Evolutionary conservation across 2,888 invertebrate genomes (phyloP).

Genomic region (Aporophyla nigra): DNA sequence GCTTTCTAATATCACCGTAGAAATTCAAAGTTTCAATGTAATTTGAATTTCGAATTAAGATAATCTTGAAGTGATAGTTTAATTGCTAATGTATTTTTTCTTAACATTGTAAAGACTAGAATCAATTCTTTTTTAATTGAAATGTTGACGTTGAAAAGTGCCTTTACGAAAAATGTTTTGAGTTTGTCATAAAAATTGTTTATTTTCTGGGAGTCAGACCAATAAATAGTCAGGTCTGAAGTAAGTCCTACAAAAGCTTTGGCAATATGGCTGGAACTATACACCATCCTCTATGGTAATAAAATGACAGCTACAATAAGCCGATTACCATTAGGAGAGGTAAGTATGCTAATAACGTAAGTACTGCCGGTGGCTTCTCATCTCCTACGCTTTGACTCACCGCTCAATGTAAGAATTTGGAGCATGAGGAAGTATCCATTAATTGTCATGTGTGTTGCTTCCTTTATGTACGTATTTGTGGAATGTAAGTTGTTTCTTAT

Average conservation of each 20-base stretch:
- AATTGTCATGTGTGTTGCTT: conserved; percentile 47
- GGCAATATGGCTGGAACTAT: conserved; percentile 11
- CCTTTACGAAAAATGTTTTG: no score
- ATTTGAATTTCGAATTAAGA: background rate
- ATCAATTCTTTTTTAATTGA: no score
- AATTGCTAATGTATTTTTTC: background rate
- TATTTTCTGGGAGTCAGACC: no score
- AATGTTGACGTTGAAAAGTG: no score
- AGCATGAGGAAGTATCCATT: conserved; percentile 64
- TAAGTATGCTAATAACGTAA: conserved; percentile 26
- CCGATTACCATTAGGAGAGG: conserved; percentile 17
- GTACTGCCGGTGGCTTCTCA: conserved; percentile 42
- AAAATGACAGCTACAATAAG: conserved; percentile 37
- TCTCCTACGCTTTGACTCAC: conserved; percentile 61
- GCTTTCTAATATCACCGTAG: background rate
- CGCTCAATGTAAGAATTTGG: conserved; percentile 60
- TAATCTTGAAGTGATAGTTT: background rate
- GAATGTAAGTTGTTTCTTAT: conserved; percentile 35
- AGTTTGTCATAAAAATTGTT: background rate
- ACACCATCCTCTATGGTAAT: conserved; percentile 2
- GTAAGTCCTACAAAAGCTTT: background rate
- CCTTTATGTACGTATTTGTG: conserved; percentile 48
- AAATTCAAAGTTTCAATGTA: background rate
- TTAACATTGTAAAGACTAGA: no score
- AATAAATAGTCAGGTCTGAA: background rate